Base-by-base conservation (phyloP, 2,113 vertebrate genomes). In the Amazona guildingii region DNA sequence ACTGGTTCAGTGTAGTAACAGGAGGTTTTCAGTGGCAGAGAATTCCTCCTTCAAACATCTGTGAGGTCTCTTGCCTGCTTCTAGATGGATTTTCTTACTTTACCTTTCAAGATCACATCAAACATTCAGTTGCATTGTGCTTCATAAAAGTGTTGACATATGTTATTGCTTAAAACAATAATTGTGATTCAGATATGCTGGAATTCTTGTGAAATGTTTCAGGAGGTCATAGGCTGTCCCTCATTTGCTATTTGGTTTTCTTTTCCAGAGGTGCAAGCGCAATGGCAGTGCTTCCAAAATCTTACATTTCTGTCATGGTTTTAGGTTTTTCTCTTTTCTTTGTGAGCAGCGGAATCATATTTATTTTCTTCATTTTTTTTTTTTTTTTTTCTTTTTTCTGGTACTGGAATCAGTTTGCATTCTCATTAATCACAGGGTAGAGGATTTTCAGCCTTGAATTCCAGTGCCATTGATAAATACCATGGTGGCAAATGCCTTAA, bases 181-280 rank as follows among this genome's bases (percentile, higher is more conserved):
- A 85, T 89, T 92, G 61, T 70, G 61, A 93, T 96, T 88, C 67
- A 86, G 15, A 93, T 80, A 63, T 68, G 59, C 74, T 96, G 72
- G 18, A 94, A 85, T 86, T 73, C 28, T 90, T 90, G 66, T 83
- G 52, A 92, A 86, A 80, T 41, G 9, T 91, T 81, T 91, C 18
- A 69, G 66, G 74, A 77, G 74, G 75, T 70, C 54, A 28, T 90
- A 88, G 92, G 63, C 86, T 63, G 44, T 83, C 51, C 49, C 31
- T 70, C 41, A 46, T 88, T 92, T 80, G 44, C 62, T 88, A 31
- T 74, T 92, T 88, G 27, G 54, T 82, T 92, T 87, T 33, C 67
- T 83, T 85, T 84, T 86, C 86, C 72, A 70, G 86, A 88, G 52
- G n/a, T 88, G 78, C 35, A 95, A 78, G 66, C 29, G n/a, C 18